Percentiles rank a stretch among this genome's conserved stretches.
Evolutionary conservation across 2,797 vertebrate species (phyloP).

Genomic region (Sebastolobus alascanus): DNA sequence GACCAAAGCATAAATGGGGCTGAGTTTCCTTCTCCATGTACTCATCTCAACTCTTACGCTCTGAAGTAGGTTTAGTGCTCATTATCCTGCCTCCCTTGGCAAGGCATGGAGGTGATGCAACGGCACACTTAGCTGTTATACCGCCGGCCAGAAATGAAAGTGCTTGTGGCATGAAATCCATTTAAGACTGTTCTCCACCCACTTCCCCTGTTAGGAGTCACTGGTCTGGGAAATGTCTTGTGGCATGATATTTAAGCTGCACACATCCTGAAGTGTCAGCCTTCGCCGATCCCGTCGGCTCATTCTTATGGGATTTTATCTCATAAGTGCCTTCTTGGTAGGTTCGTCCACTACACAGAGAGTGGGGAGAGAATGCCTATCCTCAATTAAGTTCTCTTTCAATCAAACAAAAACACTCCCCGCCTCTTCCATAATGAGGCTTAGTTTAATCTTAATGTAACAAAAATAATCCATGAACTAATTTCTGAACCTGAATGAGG

Average conservation of each 20-base stretch:
- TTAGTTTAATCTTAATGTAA: slow-evolving; percentile 37
- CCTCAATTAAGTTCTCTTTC: slow-evolving; percentile 63
- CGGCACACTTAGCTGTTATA: slow-evolving; percentile 58
- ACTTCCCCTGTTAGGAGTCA: slow-evolving; percentile 57
- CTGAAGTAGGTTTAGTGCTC: slow-evolving; percentile 66
- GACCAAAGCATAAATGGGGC: slow-evolving; percentile 11
- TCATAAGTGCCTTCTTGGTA: slow-evolving; percentile 75
- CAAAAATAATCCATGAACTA: slow-evolving; percentile 26
- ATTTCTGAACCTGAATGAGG: slow-evolving; percentile 35
- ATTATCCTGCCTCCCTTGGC: slow-evolving; percentile 69
- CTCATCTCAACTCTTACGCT: slow-evolving; percentile 46
- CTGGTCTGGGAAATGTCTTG: slow-evolving; percentile 70
- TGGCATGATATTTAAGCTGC: slow-evolving; percentile 72
- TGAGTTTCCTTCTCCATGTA: slow-evolving; percentile 30
- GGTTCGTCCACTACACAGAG: slow-evolving; percentile 58
- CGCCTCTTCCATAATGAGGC: background rate
- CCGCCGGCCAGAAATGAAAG: slow-evolving; percentile 70
- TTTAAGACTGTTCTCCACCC: slow-evolving; percentile 63
- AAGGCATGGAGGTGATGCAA: slow-evolving; percentile 55
- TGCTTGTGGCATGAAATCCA: slow-evolving; percentile 74
- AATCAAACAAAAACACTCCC: slow-evolving; percentile 59
- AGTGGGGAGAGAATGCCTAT: slow-evolving; percentile 37
- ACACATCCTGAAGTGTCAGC: slow-evolving; percentile 60
- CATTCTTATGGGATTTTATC: slow-evolving; percentile 60
- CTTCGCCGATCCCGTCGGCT: slow-evolving; percentile 43